These are phyloP conservation scores for Eleutherodactylus coqui DNA, from an alignment of 2,797 vertebrate species.

Conservation along the genomic window DNA sequence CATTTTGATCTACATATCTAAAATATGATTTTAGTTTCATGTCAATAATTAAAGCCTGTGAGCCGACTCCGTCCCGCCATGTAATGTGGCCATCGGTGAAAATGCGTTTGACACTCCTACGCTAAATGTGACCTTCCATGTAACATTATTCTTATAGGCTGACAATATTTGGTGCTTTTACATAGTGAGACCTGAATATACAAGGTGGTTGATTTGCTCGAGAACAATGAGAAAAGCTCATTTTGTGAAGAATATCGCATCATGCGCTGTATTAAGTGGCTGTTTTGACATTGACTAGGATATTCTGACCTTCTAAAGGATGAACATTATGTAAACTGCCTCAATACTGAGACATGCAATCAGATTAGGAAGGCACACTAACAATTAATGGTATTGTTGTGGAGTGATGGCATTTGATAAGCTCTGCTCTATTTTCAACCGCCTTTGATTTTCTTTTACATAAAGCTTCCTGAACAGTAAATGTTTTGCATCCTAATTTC, in stretches of 20 bases:
- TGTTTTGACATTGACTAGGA: conserved; percentile 49
- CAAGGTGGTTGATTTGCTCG: neutral
- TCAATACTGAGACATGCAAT: conserved; percentile 45
- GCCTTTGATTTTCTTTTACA: conserved; percentile 41
- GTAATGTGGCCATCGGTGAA: too few relatives aligned
- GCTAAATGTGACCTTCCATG: too few relatives aligned
- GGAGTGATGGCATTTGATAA: conserved; percentile 49
- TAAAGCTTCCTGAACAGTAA: conserved; percentile 35
- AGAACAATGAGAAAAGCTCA: conserved; percentile 18
- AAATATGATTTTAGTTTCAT: too few relatives aligned
- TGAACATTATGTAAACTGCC: conserved; percentile 54
- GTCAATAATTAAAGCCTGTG: too few relatives aligned
- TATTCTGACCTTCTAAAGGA: conserved; percentile 50
- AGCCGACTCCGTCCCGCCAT: too few relatives aligned
- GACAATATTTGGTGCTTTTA: too few relatives aligned
- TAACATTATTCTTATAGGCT: too few relatives aligned
- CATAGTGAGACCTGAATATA: neutral
- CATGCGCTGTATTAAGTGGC: conserved; percentile 36
- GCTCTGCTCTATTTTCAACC: conserved; percentile 26
- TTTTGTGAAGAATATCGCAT: conserved; percentile 22
- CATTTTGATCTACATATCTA: too few relatives aligned
- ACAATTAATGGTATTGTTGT: conserved; percentile 55
- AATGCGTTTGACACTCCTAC: too few relatives aligned
- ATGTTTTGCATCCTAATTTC: conserved; percentile 32
- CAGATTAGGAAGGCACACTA: conserved; percentile 53